phyloP scores from a whole-genome alignment of 35 echinoderm and acorn worm species.

The Stichopus chloronotus region DNA sequence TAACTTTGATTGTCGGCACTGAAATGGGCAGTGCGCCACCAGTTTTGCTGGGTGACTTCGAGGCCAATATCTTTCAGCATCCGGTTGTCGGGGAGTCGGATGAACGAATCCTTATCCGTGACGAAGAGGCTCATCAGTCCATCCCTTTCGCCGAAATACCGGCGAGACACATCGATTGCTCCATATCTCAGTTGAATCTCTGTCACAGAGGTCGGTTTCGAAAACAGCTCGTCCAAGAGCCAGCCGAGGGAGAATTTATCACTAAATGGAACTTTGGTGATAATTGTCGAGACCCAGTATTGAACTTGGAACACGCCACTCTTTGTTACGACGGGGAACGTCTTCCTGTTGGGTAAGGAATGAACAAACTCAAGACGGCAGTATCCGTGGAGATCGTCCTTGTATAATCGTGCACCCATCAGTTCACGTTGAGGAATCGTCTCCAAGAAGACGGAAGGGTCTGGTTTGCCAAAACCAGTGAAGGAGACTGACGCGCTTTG shows the following conservation, averaged over 20 bases:
- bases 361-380: background rate
- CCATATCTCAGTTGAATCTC: background rate
- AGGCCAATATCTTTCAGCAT: background rate
- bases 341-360: background rate
- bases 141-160: slow-evolving; percentile 27
- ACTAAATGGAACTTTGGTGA: background rate
- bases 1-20: background rate
- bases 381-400: background rate
- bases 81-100: background rate
- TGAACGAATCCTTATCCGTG: background rate
- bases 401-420: background rate
- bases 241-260: background rate
- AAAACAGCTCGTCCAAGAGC: background rate
- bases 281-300: slow-evolving; percentile 22
- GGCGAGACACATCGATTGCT: slow-evolving; percentile 1
- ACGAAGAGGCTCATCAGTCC: slow-evolving; percentile 16
- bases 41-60: background rate
- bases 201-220: background rate
- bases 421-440: background rate
- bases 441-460: background rate
- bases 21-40: background rate
- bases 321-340: background rate
- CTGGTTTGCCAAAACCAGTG: background rate
- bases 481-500: background rate
- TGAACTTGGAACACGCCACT: background rate